Base-by-base conservation (phyloP, 37 sponge, comb jelly and placozoan species). In the Hormiphora californensis region DNA sequence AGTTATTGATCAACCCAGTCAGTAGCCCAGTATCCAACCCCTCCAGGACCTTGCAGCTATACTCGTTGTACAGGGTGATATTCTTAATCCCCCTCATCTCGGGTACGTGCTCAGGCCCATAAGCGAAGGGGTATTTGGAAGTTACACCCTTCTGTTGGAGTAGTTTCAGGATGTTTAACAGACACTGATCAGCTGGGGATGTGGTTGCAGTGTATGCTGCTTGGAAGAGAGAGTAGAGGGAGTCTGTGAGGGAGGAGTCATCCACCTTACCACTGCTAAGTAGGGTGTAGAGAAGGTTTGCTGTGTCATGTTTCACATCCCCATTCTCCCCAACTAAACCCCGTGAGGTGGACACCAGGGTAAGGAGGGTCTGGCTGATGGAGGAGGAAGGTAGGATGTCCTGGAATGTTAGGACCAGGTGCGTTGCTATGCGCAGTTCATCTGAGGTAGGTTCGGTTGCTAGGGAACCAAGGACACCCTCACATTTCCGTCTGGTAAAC, bases 121-220 rank as follows among this genome's bases (percentile, higher is more conserved):
- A 41, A n/a, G 46, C 81, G 44, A 73, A 73, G 9, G 81, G 81
- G 81, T 73, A 73, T 28, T 73, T 27, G n/a, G 81, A 73, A 0
- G 23, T 40, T 4, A 73, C 81, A 40, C 46, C 46, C 5, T n/a
- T 33, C 46, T 27, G 8, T 4, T 73, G 28, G 23, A 73, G 43
- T n/a, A 43, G 81, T 73, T 73, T 73, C 28, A 73, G 81, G 46
- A 73, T 73, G 46, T 39, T 41, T 41, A 33, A 37, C 4, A 73
- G 1, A 3, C 43, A 11, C 44, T 21, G 9, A 46, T 73, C 81
- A 33, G 81, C 41, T 2, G 44, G 3, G 38, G 44, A 40, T 0
- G 81, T 40, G 43, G 81, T 73, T 3, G 23, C 44, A 8, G 32
- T 8, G 22, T 73, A 73, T 28, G 81, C 35, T 4, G 46, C 43